Conservation (phyloP, 2,888 invertebrate species). For the Synergus itoensis region DNA sequence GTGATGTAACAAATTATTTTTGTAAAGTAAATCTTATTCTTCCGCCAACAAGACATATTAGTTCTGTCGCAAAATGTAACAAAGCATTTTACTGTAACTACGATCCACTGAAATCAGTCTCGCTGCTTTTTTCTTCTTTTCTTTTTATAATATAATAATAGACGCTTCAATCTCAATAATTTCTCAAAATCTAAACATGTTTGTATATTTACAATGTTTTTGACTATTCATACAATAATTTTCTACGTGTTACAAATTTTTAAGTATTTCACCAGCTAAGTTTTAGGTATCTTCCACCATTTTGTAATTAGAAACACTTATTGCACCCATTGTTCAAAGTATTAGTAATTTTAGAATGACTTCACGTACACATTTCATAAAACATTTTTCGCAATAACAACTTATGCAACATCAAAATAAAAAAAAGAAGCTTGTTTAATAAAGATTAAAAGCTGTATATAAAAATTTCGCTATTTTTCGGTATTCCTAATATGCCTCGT, state of each 20-base stretch:
- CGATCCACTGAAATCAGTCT: neutral
- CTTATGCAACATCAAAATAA: neutral
- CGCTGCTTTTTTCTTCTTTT: neutral
- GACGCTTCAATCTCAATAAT: neutral
- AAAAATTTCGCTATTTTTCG: neutral
- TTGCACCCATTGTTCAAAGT: constrained; percentile 11
- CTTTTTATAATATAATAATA: neutral
- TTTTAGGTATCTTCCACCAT: neutral
- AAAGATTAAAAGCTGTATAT: neutral
- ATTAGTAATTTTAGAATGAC: neutral
- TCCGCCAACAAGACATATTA: constrained; percentile 9
- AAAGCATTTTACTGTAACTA: neutral
- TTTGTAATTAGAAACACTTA: constrained; percentile 11
- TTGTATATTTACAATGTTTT: neutral
- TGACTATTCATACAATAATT: neutral
- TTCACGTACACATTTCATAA: constrained; percentile 24
- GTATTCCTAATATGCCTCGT: constrained; percentile 13
- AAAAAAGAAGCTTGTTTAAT: neutral
- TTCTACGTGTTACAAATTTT: neutral
- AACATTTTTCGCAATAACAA: neutral
- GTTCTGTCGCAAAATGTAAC: neutral
- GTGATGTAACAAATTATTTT: constrained; percentile 55
- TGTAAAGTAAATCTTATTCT: constrained; percentile 47
- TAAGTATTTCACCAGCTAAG: neutral
- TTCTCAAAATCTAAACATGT: neutral